Conservation (phyloP, 2,797 vertebrate species). For the Luscinia megarhynchos region DNA sequence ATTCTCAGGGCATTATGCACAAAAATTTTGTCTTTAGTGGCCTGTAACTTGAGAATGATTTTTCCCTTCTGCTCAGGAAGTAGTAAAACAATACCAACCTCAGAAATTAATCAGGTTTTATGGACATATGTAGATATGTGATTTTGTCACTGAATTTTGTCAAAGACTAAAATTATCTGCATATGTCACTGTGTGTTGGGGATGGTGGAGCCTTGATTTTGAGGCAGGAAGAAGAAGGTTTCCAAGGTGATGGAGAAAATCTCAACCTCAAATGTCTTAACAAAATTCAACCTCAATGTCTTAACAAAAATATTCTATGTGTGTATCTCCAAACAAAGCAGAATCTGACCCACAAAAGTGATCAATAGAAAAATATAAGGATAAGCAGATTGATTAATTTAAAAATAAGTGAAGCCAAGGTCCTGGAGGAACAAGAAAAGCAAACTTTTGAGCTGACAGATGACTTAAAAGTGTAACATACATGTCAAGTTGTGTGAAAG, state of each 20-base stretch:
- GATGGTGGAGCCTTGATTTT: not conserved
- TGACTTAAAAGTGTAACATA: not conserved
- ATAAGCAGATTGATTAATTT: not conserved
- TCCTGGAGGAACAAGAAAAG: not conserved
- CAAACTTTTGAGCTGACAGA: not conserved
- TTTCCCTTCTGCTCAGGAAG: not conserved
- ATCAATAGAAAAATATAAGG: not conserved
- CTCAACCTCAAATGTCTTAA: not conserved
- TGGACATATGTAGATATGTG: not conserved
- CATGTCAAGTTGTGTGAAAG: not conserved
- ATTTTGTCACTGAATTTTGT: not conserved
- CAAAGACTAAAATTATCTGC: not conserved
- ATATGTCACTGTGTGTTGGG: not conserved
- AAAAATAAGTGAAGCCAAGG: not conserved
- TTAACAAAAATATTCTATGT: not conserved
- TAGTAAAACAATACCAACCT: not conserved
- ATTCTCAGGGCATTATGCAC: not conserved
- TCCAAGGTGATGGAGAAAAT: not conserved
- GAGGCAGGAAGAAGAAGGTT: not conserved
- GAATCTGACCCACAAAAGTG: not conserved
- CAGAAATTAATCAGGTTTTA: not conserved
- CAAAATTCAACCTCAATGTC: not conserved
- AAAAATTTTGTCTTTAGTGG: not conserved
- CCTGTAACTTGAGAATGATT: not conserved
- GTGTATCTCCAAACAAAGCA: not conserved